Evolutionary conservation across 2,113 vertebrate genomes (phyloP).

Genomic region (Sceloporus tristichus): DNA sequence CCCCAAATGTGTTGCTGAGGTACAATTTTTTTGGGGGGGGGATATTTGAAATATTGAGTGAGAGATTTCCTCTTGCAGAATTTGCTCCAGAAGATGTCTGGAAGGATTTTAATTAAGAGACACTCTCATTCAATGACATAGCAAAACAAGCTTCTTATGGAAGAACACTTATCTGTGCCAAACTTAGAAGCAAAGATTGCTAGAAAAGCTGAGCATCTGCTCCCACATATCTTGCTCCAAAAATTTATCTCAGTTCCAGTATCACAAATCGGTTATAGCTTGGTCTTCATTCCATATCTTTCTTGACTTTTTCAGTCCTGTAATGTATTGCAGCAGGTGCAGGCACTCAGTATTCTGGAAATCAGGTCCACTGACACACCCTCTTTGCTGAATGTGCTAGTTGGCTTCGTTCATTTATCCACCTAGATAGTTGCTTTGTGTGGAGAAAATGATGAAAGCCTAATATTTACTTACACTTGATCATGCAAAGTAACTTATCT

Average conservation of each 20-base stretch:
- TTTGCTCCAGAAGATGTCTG: not conserved
- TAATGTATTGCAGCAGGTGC: not conserved
- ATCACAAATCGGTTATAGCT: not conserved
- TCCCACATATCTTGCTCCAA: constrained; percentile 21
- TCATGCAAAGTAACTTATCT: not conserved
- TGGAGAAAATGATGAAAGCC: constrained; percentile 35
- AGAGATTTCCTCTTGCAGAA: not conserved
- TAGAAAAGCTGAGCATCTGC: constrained; percentile 27
- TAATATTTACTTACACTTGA: constrained; percentile 32
- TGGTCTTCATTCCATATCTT: not conserved
- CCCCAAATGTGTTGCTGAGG: constrained; percentile 97
- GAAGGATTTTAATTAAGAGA: not conserved
- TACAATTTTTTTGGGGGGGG: constrained; percentile 63
- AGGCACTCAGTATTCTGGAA: constrained; percentile 19
- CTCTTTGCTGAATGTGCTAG: not conserved
- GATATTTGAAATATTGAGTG: not conserved
- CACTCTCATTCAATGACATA: not conserved
- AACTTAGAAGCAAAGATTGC: not conserved
- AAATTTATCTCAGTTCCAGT: constrained; percentile 6
- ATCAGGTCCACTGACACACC: constrained; percentile 34
- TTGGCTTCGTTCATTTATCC: constrained; percentile 30
- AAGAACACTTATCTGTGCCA: constrained; percentile 4
- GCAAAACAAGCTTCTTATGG: not conserved
- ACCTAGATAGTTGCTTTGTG: constrained; percentile 39
- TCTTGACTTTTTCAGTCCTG: not conserved